Evolutionary conservation across 2,888 invertebrate genomes (phyloP), one percentile per base, ranked within the genome.

Genomic region (Drosophila kanekoi): DNA sequence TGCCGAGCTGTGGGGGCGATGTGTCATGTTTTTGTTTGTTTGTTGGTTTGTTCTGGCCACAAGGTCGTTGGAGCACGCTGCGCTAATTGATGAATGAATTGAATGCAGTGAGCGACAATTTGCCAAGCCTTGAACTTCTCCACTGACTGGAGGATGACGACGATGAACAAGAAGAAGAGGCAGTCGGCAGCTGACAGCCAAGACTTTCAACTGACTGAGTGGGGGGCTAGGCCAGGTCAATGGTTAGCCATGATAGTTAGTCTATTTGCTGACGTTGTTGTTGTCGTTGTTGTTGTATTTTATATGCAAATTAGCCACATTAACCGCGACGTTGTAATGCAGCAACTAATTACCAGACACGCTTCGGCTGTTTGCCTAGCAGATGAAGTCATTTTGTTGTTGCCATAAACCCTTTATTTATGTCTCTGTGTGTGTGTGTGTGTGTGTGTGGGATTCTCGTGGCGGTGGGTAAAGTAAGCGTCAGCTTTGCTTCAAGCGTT

Each of bases 71-170:
- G 18, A 43, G 28, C 59, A 58, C 69, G 43, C 33, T 59, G 69
- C 57, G 70, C 64, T 79, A 88, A 83, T 86, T 86, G 86, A 74
- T 86, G 68, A 58, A 79, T 85, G 74, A 54, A 43, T 49, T 18
- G 44, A 54, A 59, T 81, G 82, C 88, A 82, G 57, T 65, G 68
- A 84, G 79, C 85, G 89, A 85, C 85, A 89, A 85, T 79, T 89
- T 56, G 89, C 58, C 63, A 72, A 79, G 45, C 85, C 85, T 85
- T 85, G 85, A 85, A 85, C 85, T 84, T 89, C 84, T 75, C 54
- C 57, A 62, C 16, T 35, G 59, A 44, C 32, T 40, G 38, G 41
- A 53, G 54, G 62, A 65, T 59, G 61, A 68, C 51, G 74, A 47
- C 54, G 64, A 40, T 18, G 37, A 44, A 20, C 11, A 18, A 45